Percentiles rank a stretch among this genome's conserved stretches.
phyloP scores from a whole-genome alignment of 2,113 vertebrate species.

The Apistogramma diplotaenia region DNA sequence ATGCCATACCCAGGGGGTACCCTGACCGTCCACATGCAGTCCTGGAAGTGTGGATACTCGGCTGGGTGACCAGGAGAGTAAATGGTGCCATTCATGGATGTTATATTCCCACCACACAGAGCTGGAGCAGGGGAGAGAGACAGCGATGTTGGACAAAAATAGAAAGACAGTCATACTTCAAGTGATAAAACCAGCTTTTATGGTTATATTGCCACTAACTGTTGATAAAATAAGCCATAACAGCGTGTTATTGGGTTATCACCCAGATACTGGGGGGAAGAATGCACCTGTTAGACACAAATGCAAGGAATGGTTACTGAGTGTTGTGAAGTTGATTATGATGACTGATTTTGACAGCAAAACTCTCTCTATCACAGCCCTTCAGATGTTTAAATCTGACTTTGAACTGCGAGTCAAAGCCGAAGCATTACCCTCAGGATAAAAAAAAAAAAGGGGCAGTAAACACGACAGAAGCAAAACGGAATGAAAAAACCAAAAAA shows the following conservation, averaged over 20 bases:
- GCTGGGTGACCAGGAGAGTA: slow-evolving; percentile 96
- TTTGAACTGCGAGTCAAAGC: slow-evolving; percentile 47
- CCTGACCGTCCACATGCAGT: slow-evolving; percentile 94
- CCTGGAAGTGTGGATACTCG: slow-evolving; percentile 96
- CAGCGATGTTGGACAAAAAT: slow-evolving; percentile 35
- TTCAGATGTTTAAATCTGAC: slow-evolving; percentile 39
- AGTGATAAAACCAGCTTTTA: slow-evolving; percentile 42
- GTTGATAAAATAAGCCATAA: slow-evolving; percentile 53
- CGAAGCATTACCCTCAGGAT: slow-evolving; percentile 6
- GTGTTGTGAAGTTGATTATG: slow-evolving; percentile 35
- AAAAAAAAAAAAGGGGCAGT: neutral
- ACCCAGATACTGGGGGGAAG: neutral
- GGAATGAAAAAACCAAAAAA: too few species aligned
- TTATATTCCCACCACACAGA: slow-evolving; percentile 95
- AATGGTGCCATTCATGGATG: slow-evolving; percentile 94
- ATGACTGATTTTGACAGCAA: slow-evolving; percentile 33
- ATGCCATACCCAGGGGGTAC: slow-evolving; percentile 94
- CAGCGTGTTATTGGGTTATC: slow-evolving; percentile 34
- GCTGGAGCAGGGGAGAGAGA: slow-evolving; percentile 70
- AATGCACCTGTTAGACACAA: slow-evolving; percentile 23
- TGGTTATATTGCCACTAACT: slow-evolving; percentile 7
- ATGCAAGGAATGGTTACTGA: slow-evolving; percentile 11
- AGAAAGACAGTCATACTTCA: slow-evolving; percentile 13
- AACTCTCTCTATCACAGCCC: slow-evolving; percentile 2
- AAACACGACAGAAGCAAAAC: too few species aligned